Conservation (phyloP, 1,140 invertebrate genomes). For the Hydropsyche tenuis region DNA sequence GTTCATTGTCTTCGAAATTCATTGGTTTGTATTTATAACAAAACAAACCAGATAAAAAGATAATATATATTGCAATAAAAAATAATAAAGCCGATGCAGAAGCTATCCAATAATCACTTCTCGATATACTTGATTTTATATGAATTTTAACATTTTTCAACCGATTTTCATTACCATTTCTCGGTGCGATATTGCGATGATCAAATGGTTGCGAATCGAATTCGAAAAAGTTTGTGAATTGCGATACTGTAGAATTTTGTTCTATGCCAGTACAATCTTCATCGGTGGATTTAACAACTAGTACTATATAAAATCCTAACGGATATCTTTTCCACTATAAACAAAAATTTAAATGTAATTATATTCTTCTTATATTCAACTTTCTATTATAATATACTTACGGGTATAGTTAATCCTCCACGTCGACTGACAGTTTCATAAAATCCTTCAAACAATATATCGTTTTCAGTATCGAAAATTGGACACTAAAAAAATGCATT, state of each 20-base stretch:
- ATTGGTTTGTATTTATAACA: constrained; percentile 52
- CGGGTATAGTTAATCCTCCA: constrained; percentile 74
- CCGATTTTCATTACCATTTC: constrained; percentile 51
- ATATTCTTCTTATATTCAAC: too few species aligned
- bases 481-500: constrained; percentile 78
- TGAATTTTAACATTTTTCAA: constrained; percentile 28
- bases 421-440: constrained; percentile 76
- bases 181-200: background rate
- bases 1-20: background rate
- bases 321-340: constrained; percentile 73
- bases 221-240: constrained; percentile 31
- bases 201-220: background rate
- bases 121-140: constrained; percentile 66
- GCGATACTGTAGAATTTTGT: constrained; percentile 43
- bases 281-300: constrained; percentile 81
- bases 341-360: constrained; percentile 12
- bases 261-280: constrained; percentile 67
- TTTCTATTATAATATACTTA: constrained; percentile 61
- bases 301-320: constrained; percentile 79
- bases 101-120: constrained; percentile 68
- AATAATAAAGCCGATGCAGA: constrained; percentile 63
- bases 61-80: constrained; percentile 68
- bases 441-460: constrained; percentile 73
- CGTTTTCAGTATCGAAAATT: constrained; percentile 75
- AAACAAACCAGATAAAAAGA: constrained; percentile 61